Conservation (phyloP, 2,113 vertebrate species). For the rat (Rattus norvegicus) region GRCr8 NC_086020.1:47872001-47872500, state of each 20-base stretch:
- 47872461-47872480: not conserved
- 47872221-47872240: not conserved
- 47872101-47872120: not conserved
- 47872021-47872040: not conserved
- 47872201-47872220: not conserved
- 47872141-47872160: not conserved
- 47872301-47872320: not conserved
- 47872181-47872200: conserved; percentile 1
- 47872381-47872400: not conserved
- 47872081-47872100: not conserved
- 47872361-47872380: not conserved
- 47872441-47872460: not conserved
- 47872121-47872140: not conserved
- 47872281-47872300: not conserved
- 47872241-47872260: not conserved
- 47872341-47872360: not conserved
- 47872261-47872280: not conserved
- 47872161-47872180: not conserved
- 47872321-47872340: not conserved
- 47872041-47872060: conserved; percentile 31
- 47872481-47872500: not conserved
- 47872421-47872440: conserved; percentile 1
- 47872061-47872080: conserved; percentile 8
- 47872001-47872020: not conserved
- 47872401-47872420: conserved; percentile 31